These are phyloP conservation scores for Nasonia oneida DNA, from an alignment of 2,888 invertebrate species.

Conservation along the genomic window DNA sequence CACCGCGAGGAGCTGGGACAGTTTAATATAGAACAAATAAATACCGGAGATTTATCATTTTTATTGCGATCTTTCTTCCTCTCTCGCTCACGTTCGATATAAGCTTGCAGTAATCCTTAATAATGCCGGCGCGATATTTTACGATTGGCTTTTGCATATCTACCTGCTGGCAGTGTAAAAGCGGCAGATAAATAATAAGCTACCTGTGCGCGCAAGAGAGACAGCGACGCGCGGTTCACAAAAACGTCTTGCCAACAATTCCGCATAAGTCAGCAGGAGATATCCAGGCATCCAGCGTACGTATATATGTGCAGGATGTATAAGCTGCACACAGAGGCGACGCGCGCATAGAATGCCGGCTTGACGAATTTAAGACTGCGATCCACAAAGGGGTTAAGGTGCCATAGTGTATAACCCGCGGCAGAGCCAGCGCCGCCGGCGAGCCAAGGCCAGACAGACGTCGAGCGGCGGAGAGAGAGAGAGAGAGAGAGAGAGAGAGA, in stretches of 20 bases:
- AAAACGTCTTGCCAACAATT: constrained; percentile 35
- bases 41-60: not conserved
- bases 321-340: not conserved
- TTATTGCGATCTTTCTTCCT: too few relatives aligned
- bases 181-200: not conserved
- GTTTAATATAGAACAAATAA: not conserved
- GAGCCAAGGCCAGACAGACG: not conserved
- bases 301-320: constrained; percentile 1
- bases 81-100: too few relatives aligned
- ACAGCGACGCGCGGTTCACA: too few relatives aligned
- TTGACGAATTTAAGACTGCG: constrained; percentile 63
- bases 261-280: constrained; percentile 45
- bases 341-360: constrained; percentile 28
- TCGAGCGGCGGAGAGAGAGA: not conserved
- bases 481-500: not conserved
- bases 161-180: too few relatives aligned
- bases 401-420: constrained; percentile 47
- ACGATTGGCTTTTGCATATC: too few relatives aligned
- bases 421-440: not conserved
- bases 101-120: too few relatives aligned
- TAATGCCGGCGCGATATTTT: too few relatives aligned
- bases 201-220: not conserved
- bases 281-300: not conserved
- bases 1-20: not conserved
- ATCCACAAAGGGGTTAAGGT: constrained; percentile 61